Percentiles rank a stretch among this genome's conserved stretches.
Conservation (phyloP, 2,113 vertebrate genomes). For the Tursiops truncatus region DNA sequence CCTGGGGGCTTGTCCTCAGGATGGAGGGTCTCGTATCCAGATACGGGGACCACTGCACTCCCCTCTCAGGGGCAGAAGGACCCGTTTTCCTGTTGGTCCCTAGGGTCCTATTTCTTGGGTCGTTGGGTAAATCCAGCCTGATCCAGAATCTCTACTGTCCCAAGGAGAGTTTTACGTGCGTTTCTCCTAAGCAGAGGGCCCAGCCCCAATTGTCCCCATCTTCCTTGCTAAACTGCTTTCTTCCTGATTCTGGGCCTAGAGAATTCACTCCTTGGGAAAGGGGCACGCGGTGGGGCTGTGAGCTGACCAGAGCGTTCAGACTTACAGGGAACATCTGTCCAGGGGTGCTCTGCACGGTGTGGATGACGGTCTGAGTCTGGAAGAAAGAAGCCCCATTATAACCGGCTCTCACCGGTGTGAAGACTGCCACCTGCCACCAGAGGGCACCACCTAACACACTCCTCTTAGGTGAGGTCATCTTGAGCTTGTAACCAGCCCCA, state of each 20-base stretch:
- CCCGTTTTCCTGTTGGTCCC: neutral
- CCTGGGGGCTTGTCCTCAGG: neutral
- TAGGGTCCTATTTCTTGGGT: neutral
- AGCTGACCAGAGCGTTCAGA: neutral
- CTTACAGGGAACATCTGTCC: conserved; percentile 52
- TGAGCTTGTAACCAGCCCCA: accelerated
- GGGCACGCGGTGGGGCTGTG: neutral
- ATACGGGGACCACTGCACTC: neutral
- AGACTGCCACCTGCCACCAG: neutral
- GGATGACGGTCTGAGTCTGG: neutral
- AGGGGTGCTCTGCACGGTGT: accelerated
- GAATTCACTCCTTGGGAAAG: neutral
- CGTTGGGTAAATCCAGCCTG: neutral
- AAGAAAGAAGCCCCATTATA: neutral
- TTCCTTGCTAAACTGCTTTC: neutral
- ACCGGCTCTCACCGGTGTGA: accelerated
- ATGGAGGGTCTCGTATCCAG: neutral
- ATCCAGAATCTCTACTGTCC: neutral
- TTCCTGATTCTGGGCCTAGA: neutral
- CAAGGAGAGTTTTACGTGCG: neutral
- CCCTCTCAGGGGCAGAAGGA: neutral
- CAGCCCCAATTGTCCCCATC: neutral
- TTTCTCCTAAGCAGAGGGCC: neutral
- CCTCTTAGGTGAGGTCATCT: neutral
- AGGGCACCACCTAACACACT: neutral